Base-by-base conservation (phyloP, 64 coral and sea anemone genomes). In the Dendronephthya gigantea region DNA sequence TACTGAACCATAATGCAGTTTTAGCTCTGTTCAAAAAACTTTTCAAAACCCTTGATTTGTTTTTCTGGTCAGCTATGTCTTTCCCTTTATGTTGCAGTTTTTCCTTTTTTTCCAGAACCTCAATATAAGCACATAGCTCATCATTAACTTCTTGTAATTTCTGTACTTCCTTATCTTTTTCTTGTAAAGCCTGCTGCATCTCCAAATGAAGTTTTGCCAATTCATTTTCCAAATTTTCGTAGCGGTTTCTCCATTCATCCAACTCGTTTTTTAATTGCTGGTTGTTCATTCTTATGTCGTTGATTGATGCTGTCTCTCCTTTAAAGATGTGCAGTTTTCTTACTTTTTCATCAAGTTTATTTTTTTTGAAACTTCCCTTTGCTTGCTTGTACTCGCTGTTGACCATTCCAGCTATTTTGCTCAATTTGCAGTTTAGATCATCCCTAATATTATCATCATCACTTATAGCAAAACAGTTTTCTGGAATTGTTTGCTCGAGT, bases 231-330 rank as follows among this genome's bases (percentile, higher is more conserved):
- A 79, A 33, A 36, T 79, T 79, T 7, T 33, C 9, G 9, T 33
- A 79, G 1, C 36, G 30, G 9, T 1, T 11, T 29, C 22, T 79
- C 72, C 72, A 79, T 7, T 79, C 30, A 17, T 79, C 29, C 33
- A 79, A 33, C 36, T 33, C 72, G 36, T 79, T 29, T 19, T 79
- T 79, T 34, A 19, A 9, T 4, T 13, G 5, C 36, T 79, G 9
- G 36, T 33, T 35, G 4, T 79, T 33, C 19, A 10, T 9, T 33
- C 36, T 79, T 33, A 79, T 35, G 22, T 79, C 72, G 9, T 79
- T 79, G 33, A 79, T 33, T 35, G 72, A 79, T 79, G 72, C 72
- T 35, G 72, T 79, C 72, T 35, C 36, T 36, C 72, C 72, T 79
- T 79, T 33, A 29, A 79, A 35, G 9, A 79, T 34, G 36, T 79